Conservation (phyloP, 2,113 vertebrate genomes). For the Phoenicopterus ruber region DNA sequence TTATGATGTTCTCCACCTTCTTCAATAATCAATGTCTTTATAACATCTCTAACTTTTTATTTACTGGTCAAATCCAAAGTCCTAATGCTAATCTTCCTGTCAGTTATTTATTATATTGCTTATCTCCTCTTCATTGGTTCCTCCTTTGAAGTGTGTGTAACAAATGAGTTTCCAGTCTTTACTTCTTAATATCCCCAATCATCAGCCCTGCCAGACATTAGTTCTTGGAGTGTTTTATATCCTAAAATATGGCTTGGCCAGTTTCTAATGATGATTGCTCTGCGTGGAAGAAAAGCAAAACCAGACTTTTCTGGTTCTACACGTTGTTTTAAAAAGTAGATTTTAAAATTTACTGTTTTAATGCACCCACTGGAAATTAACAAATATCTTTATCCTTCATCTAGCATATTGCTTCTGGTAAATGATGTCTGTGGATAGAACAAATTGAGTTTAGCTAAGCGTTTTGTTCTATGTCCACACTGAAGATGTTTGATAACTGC, state of each 20-base stretch:
- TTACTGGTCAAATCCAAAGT: not conserved
- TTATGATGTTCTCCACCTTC: not conserved
- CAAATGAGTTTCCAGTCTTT: not conserved
- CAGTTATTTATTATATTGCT: not conserved
- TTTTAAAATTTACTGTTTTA: not conserved
- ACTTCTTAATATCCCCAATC: not conserved
- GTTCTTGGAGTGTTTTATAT: not conserved
- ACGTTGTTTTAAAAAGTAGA: not conserved
- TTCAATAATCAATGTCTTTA: not conserved
- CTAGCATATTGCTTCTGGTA: not conserved
- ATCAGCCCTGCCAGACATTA: not conserved
- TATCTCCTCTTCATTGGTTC: not conserved
- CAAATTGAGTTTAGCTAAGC: not conserved
- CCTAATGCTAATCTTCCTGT: not conserved
- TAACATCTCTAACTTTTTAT: not conserved
- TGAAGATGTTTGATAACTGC: not conserved
- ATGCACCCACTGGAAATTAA: not conserved
- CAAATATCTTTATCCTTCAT: not conserved
- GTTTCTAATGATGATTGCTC: not conserved
- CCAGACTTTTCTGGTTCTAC: not conserved
- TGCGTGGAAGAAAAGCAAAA: not conserved
- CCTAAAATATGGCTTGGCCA: not conserved
- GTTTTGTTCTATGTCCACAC: not conserved
- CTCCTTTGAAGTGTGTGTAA: not conserved
- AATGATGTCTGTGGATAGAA: not conserved